Conservation (phyloP, 2,113 vertebrate genomes). For the Scatophagus argus region DNA sequence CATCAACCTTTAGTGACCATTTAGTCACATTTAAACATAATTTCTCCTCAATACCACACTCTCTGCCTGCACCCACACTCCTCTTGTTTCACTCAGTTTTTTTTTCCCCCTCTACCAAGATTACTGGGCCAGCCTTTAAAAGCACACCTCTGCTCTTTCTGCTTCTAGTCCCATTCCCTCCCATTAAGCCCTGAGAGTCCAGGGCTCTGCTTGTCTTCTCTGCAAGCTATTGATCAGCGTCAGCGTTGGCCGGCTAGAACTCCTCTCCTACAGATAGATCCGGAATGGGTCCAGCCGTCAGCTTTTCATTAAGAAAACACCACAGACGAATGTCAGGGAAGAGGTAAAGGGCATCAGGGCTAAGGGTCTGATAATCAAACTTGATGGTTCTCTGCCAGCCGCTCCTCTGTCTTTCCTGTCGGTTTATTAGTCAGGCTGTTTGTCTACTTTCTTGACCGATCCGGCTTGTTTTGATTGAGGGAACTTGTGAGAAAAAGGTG, state of each 20-base stretch:
- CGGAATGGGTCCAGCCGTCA: constrained; percentile 41
- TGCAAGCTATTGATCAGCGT: constrained; percentile 73
- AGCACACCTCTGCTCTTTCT: constrained; percentile 70
- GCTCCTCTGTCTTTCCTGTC: constrained; percentile 48
- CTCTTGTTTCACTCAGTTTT: constrained; percentile 41
- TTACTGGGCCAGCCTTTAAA: constrained; percentile 59
- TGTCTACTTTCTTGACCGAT: constrained; percentile 53
- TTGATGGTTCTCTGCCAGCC: constrained; percentile 57
- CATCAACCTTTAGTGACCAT: constrained; percentile 44
- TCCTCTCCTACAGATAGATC: constrained; percentile 62
- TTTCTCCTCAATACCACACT: constrained; percentile 18
- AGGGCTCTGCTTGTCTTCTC: constrained; percentile 55
- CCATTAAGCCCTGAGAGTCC: constrained; percentile 64
- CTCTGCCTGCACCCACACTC: constrained; percentile 21
- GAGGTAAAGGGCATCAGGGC: constrained; percentile 70
- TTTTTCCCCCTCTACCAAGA: constrained; percentile 48
- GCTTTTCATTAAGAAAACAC: constrained; percentile 73
- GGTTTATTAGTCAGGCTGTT: constrained; percentile 65
- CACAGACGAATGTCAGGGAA: constrained; percentile 62
- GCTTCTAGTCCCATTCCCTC: constrained; percentile 51
- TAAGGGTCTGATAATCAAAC: constrained; percentile 72
- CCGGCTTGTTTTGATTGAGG: constrained; percentile 50
- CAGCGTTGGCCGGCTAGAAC: constrained; percentile 35
- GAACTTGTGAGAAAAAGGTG: constrained; percentile 29
- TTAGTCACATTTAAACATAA: constrained; percentile 62